Evolutionary conservation across 2,888 invertebrate species (phyloP), one percentile per base, ranked within the genome.

Genomic region (Pseudococcus viburni): DNA sequence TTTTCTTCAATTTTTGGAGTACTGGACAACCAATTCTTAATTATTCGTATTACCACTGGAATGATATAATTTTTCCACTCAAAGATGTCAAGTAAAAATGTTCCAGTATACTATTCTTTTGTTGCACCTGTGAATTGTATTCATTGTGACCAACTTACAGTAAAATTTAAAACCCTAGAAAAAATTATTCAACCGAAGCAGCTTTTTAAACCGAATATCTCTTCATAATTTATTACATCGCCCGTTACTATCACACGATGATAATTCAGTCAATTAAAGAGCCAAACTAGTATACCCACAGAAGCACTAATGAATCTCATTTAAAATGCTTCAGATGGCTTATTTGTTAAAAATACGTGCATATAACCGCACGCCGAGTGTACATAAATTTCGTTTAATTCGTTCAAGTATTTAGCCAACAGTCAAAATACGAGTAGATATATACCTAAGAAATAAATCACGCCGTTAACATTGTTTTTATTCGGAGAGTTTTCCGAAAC

Each of bases 391-490:
- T 15, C 11, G 17, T 51, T 51, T 51, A 51, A 51, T 51, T 51
- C 51, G 51, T 12, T 51, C 46, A 12, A 46, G 46, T 51, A 51
- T 51, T 51, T 51, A 51, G 51, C 26, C 51, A 15, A 51, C 46
- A 46, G 51, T 51, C 11, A 46, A 51, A 51, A 51, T 51, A 51
- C 17, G 15, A 33, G 26, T 33, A 33, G 26, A 33, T 33, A 33
- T 33, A 33, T 51, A 64, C 64, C 19, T 22, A 64, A 19, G 64
- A 64, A 64, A 64, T 64, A 64, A 64, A 64, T 64, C 64, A 64
- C 19, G 19, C 51, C 15, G 51, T 22, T 64, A 64, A 64, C 64
- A 64, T 64, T 64, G 64, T 64, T 64, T 64, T 22, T 19, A 64
- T 64, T 64, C 22, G 64, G 7, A 64, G 64, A 64, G 19, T 64